phyloP scores from a whole-genome alignment of 2,113 vertebrate species.

The Microcebus murinus region DNA sequence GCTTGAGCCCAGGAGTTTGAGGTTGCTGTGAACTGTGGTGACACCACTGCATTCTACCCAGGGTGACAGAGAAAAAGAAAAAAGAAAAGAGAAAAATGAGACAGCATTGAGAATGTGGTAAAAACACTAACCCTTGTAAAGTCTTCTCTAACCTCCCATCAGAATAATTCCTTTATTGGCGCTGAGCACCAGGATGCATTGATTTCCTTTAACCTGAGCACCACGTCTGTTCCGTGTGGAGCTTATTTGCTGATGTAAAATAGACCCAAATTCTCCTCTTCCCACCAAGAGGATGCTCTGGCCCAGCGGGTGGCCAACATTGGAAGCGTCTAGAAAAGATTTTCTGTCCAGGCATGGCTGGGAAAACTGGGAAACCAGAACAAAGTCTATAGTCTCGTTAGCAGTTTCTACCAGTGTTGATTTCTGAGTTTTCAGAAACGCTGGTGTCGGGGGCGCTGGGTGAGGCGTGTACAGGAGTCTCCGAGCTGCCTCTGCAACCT shows the following conservation, averaged over 20 bases:
- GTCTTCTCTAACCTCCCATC: neutral
- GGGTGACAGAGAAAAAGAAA: too few relatives aligned
- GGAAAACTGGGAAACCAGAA: neutral
- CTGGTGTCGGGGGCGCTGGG: neutral
- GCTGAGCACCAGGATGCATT: neutral
- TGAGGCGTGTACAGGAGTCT: neutral
- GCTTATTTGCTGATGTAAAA: neutral
- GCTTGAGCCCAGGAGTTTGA: too few relatives aligned
- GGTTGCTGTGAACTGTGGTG: too few relatives aligned
- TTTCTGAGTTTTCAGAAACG: neutral
- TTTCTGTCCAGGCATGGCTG: neutral
- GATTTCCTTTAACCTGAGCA: neutral
- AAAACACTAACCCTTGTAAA: neutral
- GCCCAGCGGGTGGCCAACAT: neutral
- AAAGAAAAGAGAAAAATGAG: neutral
- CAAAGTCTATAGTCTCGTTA: neutral
- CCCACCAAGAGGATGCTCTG: neutral
- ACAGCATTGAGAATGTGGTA: fast-evolving
- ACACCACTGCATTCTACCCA: too few relatives aligned
- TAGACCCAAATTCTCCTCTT: neutral
- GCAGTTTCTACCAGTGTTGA: fast-evolving
- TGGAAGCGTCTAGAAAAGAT: neutral
- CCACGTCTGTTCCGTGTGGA: neutral
- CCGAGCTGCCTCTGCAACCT: neutral
- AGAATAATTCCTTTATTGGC: neutral